Evolutionary conservation across 2,113 vertebrate genomes (phyloP).

Genomic region (Daphoenositta chrysoptera): DNA sequence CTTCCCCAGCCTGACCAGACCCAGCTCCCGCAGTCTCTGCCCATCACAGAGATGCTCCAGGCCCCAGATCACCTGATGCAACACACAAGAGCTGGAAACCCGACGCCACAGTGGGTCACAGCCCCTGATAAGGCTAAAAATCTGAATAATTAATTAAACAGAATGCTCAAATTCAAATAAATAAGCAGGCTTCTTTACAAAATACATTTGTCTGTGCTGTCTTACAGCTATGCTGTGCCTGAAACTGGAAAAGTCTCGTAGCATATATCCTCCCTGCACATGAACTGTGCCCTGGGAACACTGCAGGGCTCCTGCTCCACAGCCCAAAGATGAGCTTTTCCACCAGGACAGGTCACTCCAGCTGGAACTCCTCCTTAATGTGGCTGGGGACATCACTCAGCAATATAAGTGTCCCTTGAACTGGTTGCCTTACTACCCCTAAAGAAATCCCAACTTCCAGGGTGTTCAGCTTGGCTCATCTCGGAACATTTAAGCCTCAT

Average conservation of each 20-base stretch:
- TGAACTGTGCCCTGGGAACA: neutral
- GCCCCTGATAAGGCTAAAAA: neutral
- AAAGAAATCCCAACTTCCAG: neutral
- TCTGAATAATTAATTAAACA: neutral
- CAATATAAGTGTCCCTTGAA: neutral
- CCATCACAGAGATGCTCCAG: neutral
- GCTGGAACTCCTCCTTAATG: neutral
- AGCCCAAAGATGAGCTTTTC: neutral
- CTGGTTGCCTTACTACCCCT: neutral
- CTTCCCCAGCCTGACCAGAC: neutral
- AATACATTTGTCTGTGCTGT: neutral
- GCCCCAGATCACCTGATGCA: accelerated
- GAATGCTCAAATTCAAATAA: neutral
- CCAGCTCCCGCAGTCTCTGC: neutral
- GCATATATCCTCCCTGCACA: neutral
- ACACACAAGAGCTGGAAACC: neutral
- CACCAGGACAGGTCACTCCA: neutral
- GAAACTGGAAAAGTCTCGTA: neutral
- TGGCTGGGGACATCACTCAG: neutral
- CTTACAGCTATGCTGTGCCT: neutral
- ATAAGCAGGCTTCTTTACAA: neutral
- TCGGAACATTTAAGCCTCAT: neutral
- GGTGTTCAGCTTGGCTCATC: neutral
- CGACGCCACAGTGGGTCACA: neutral
- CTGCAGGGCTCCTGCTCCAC: neutral